Percentiles rank a stretch among this genome's conserved stretches.
Conservation (phyloP, 23 tunicate species). For the Halocynthia aurantium region DNA sequence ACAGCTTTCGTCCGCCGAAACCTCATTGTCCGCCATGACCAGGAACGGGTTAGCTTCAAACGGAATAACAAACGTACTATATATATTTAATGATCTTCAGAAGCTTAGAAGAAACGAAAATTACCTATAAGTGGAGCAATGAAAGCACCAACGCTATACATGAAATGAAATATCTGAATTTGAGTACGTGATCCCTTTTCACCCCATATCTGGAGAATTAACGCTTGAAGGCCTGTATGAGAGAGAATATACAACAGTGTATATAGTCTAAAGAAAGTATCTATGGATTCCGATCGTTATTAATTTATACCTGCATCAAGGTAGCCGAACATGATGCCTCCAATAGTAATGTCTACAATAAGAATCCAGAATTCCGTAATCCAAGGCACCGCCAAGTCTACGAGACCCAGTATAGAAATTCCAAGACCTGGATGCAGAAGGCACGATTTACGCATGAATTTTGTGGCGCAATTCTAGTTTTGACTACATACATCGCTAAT, state of each 20-base stretch:
- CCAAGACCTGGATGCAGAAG: not conserved
- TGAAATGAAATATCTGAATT: constrained; percentile 79
- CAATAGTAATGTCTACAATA: constrained; percentile 14
- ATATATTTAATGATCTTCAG: not conserved
- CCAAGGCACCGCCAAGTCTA: constrained; percentile 31
- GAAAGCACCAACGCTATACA: constrained; percentile 81
- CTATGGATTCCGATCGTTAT: not conserved
- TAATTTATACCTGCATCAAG: constrained; percentile 28
- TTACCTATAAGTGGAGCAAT: constrained; percentile 79
- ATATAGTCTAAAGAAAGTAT: not conserved
- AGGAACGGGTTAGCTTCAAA: constrained; percentile 77
- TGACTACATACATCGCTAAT: too few species aligned
- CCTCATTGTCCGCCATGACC: constrained; percentile 56
- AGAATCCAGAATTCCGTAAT: constrained; percentile 17
- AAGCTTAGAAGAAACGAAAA: not conserved
- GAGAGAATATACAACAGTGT: not conserved
- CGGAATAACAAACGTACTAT: not conserved
- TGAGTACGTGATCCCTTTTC: constrained; percentile 79
- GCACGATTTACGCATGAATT: not conserved
- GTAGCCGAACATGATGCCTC: constrained; percentile 42
- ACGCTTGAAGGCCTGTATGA: constrained; percentile 19
- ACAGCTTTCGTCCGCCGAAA: constrained; percentile 53
- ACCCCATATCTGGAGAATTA: constrained; percentile 76
- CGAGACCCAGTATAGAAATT: constrained; percentile 1
- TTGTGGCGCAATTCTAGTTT: too few species aligned